Base-by-base conservation (phyloP, 2,797 vertebrate genomes). In the Ispidina lecontei region DNA sequence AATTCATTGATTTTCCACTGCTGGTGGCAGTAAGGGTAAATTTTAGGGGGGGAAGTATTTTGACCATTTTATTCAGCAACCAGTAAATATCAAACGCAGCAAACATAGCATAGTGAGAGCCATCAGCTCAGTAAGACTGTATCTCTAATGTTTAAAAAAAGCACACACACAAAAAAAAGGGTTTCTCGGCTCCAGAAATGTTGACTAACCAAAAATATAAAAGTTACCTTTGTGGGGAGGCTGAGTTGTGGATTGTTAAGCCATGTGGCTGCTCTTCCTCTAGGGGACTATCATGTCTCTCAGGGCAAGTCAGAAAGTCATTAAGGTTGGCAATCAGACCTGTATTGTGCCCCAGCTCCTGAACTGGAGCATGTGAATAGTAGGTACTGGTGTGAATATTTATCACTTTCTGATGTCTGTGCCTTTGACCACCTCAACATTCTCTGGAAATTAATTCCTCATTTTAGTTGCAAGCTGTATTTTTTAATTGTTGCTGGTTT, bases 241-340 rank as follows among this genome's bases (percentile, higher is more conserved):
- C 49, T 28, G 49, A 33, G 68, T 15, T 64, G 60, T 43, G 49
- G 35, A 12, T 25, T 49, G 20, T 49, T 56, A 63, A 74, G 19
- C 22, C 25, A 9, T 1, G 10, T 46, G 79, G 31, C 73, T 79
- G 58, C 52, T 33, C 18, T 77, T 88, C 25, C 15, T 81, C 29
- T 68, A 13, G 21, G 12, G 20, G 23, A 7, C 11, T 23, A 8
- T 25, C 3, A 1, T 7, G 5, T 17, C 8, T 58, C 12, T 69
- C 10, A 3, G 1, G 3, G 25, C 14, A 44, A 64, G 49, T 10
- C 54, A 47, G 33, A 86, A 52, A 46, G 10, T 31, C 0, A 0
- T 47, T 26, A 10, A 35, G 63, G 51, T 37, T 49, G 46, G 55
- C 77, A 15, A 14, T 31, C 47, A 26, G 25, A 46, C 26, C 9